Evolutionary conservation across 2,113 vertebrate species (phyloP), one percentile per base, ranked within the genome.

Genomic region (Ivindomyrus marchei): DNA sequence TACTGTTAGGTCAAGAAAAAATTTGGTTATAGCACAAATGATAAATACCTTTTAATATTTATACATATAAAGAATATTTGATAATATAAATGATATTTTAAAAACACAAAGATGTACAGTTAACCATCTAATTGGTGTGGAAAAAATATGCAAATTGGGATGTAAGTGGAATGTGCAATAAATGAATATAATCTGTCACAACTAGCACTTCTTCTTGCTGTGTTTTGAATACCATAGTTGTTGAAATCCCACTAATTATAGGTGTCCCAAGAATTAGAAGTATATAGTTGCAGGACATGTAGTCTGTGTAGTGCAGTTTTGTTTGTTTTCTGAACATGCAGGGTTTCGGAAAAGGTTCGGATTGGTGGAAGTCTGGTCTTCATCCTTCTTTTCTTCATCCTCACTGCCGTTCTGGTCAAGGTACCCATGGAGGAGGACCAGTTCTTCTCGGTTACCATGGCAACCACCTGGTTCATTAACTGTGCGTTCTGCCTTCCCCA

Each of bases 391-490:
- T 93, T 98, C 91, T 98, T 98, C 93, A 88, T 97, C 70, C 8
- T 97, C 84, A 98, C 98, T 0, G 95, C 97, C 0, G 2, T 96
- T 89, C 92, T 98, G 49, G 98, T 98, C 90, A 98, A 97, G 92
- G 91, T 98, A 3, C 1, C 89, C 36, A 90, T 98, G 93, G 93
- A 96, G 0, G 21, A 85, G 0, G 91, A 96, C 77, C 62, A 94
- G 2, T 98, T 98, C 93, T 98, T 98, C 6, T 0, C 94, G 1
- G 4, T 97, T 89, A 98, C 97, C 90, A 97, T 97, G 97, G 45
- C 96, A 93, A 97, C 96, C 93, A 97, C 97, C 1, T 3, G 97
- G 92, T 93, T 97, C 92, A 98, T 98, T 91, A 98, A 98, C 89
- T 98, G 98, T 98, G 94, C 95, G 97, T 92, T n/a, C 62, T 46